Conservation (phyloP, 2,888 invertebrate species). For the Oxycera nigricornis region DNA sequence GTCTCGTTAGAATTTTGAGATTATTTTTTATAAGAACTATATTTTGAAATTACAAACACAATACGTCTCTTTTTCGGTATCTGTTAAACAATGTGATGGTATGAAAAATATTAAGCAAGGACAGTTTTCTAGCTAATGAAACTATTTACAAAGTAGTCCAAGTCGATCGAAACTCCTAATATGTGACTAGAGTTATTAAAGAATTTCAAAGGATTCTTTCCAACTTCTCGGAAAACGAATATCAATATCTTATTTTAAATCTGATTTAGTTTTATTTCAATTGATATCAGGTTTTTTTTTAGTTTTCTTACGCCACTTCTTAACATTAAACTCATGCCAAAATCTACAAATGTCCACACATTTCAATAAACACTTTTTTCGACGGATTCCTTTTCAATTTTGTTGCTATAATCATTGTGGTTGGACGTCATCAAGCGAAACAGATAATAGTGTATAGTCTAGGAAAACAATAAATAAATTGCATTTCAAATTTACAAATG, state of each 20-base stretch:
- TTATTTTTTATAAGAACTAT: no score
- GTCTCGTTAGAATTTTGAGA: no score
- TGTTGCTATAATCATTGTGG: not conserved
- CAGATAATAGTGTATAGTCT: no score
- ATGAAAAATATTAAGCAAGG: not conserved
- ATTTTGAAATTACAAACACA: no score
- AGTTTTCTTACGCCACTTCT: not conserved
- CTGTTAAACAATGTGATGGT: no score
- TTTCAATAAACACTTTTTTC: not conserved
- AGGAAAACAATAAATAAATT: no score
- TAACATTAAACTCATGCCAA: not conserved
- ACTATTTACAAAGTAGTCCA: slow-evolving; percentile 30
- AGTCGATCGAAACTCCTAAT: slow-evolving; percentile 13
- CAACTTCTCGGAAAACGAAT: not conserved
- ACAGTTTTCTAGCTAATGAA: not conserved
- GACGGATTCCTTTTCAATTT: not conserved
- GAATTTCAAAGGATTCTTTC: not conserved
- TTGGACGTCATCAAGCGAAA: no score
- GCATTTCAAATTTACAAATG: no score
- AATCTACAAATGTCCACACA: not conserved
- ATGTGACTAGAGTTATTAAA: slow-evolving; percentile 39
- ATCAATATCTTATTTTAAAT: not conserved
- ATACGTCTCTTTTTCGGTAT: no score
- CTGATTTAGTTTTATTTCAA: not conserved
- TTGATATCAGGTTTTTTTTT: not conserved